Conservation (phyloP, 2,888 invertebrate species). For the Colletes collaris region DNA sequence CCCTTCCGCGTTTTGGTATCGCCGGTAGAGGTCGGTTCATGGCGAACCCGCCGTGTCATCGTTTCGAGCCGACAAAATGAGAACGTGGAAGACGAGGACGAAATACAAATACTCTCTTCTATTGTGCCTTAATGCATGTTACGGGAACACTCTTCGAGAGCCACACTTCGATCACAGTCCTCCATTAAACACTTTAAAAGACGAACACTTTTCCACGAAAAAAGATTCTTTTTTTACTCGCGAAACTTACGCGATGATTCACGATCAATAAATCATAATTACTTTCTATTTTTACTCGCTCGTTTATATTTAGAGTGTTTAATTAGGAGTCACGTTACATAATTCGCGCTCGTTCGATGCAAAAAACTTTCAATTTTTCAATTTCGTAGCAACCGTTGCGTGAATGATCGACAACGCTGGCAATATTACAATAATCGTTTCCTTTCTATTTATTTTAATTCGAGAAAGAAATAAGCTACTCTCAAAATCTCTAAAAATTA, state of each 20-base stretch:
- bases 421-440: no score
- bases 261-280: no score
- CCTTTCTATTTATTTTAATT: no score
- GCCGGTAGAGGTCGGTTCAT: constrained; percentile 8
- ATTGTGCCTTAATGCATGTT: constrained; percentile 29
- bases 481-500: no score
- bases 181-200: neutral
- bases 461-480: no score
- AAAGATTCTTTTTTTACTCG: neutral
- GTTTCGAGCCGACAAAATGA: constrained; percentile 51
- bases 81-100: constrained; percentile 1
- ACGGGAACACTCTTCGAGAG: neutral
- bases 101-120: constrained; percentile 13
- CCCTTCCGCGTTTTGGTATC: constrained; percentile 48
- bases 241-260: neutral
- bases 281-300: no score
- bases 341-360: no score
- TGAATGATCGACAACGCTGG: no score
- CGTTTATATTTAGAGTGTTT: no score
- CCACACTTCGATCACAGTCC: neutral
- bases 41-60: constrained; percentile 59
- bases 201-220: neutral
- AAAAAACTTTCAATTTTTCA: no score
- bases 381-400: no score
- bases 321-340: no score